Conservation (phyloP, 92 coral and sea anemone species). For the Palythoa caribaeorum region DNA sequence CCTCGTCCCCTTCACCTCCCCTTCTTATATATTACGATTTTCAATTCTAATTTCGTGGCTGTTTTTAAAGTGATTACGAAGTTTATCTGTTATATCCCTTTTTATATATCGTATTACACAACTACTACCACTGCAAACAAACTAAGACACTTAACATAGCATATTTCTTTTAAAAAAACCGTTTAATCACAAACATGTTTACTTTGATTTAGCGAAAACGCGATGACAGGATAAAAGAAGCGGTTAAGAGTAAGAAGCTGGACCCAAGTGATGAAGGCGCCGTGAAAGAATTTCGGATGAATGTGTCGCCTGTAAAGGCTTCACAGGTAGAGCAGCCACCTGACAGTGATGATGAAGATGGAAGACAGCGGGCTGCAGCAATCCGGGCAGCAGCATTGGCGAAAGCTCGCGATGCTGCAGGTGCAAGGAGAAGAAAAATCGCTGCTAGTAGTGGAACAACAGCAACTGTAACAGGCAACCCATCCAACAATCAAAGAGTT, state of each 20-base stretch:
- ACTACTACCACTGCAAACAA: slow-evolving; percentile 8
- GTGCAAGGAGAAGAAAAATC: neutral
- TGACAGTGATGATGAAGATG: neutral
- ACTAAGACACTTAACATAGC: neutral
- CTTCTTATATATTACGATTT: neutral
- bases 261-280: slow-evolving; percentile 8
- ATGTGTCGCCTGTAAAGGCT: neutral
- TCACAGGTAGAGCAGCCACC: slow-evolving; percentile 19
- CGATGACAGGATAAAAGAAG: neutral
- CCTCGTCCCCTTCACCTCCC: slow-evolving; percentile 11
- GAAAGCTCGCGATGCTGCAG: slow-evolving; percentile 23
- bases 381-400: slow-evolving; percentile 5
- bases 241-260: neutral
- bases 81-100: neutral
- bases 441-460: neutral
- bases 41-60: neutral
- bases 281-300: neutral
- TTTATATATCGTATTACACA: neutral
- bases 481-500: neutral
- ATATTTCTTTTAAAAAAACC: neutral
- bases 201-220: slow-evolving; percentile 2
- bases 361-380: slow-evolving; percentile 13
- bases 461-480: neutral
- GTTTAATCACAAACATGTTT: neutral
- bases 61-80: neutral